Conservation (phyloP, 2,888 invertebrate genomes). For the Bimastos eiseni region DNA sequence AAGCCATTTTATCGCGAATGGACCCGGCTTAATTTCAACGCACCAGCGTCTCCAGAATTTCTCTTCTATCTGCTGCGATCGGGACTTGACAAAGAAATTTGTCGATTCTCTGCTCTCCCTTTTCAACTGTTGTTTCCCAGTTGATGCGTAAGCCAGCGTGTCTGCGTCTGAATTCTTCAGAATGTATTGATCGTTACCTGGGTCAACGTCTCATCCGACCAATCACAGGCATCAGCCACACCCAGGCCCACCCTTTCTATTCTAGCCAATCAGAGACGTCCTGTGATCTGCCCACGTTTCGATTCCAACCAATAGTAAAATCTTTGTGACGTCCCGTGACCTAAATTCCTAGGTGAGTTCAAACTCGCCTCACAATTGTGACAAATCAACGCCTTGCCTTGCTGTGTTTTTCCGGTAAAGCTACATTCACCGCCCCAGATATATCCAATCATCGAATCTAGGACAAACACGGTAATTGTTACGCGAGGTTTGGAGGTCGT, state of each 20-base stretch:
- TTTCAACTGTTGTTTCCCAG: neutral
- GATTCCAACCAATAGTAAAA: neutral
- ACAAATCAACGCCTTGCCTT: neutral
- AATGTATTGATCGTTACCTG: conserved; percentile 7
- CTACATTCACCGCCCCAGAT: neutral
- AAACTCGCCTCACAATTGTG: neutral
- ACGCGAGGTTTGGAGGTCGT: neutral
- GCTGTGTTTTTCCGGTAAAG: neutral
- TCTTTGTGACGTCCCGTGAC: neutral
- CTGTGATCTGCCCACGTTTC: neutral
- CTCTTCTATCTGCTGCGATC: neutral
- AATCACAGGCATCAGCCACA: neutral
- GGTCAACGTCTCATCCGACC: neutral
- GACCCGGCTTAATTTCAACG: neutral
- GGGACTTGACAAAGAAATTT: neutral
- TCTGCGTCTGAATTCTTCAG: neutral
- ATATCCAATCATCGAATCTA: neutral
- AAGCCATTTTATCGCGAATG: neutral
- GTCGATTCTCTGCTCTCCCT: neutral
- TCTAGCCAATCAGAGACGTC: neutral
- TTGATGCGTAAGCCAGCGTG: neutral
- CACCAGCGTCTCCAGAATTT: neutral
- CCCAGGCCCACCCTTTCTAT: neutral
- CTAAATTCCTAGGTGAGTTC: neutral
- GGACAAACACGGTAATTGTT: neutral